Evolutionary conservation across 2,888 invertebrate species (phyloP).

Genomic region (Aleiodes testaceus): DNA sequence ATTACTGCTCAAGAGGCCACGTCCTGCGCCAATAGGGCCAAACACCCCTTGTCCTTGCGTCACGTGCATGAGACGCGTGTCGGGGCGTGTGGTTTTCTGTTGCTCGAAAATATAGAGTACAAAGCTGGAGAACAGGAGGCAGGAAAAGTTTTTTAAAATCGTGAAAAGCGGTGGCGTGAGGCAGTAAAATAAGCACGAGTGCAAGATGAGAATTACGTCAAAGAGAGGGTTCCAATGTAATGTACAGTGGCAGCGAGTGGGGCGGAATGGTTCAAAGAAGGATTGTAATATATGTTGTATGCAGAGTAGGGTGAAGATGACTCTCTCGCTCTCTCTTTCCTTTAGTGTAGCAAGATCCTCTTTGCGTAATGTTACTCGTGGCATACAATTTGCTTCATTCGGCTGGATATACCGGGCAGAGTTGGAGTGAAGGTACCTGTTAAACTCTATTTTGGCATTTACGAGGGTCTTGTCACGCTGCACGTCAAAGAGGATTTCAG

Average conservation of each 20-base stretch:
- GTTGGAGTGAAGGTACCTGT: slow-evolving; percentile 45
- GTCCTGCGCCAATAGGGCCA: slow-evolving; percentile 44
- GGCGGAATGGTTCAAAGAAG: slow-evolving; percentile 42
- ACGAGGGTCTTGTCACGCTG: slow-evolving; percentile 49
- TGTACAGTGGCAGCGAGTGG: slow-evolving; percentile 15
- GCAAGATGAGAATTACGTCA: slow-evolving; percentile 38
- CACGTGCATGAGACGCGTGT: slow-evolving; percentile 66
- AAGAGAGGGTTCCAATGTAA: slow-evolving; percentile 46
- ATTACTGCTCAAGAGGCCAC: slow-evolving; percentile 21
- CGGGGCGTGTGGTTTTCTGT: slow-evolving; percentile 58
- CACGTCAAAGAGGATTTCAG: slow-evolving; percentile 54
- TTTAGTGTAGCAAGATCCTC: slow-evolving; percentile 45
- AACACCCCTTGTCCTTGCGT: slow-evolving; percentile 53
- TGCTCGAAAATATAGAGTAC: slow-evolving; percentile 50
- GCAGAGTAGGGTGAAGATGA: slow-evolving; percentile 32
- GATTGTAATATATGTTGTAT: slow-evolving; percentile 37
- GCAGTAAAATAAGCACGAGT: slow-evolving; percentile 28
- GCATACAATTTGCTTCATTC: slow-evolving; percentile 37
- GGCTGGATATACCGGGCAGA: slow-evolving; percentile 16
- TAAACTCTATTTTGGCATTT: slow-evolving; percentile 56
- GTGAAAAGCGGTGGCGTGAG: neutral
- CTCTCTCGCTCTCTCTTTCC: slow-evolving; percentile 26
- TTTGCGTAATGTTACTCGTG: slow-evolving; percentile 36
- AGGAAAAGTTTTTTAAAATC: slow-evolving; percentile 1
- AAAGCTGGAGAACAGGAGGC: slow-evolving; percentile 18